Conservation (phyloP, 64 coral and sea anemone genomes). For the Pocillopora verrucosa region DNA sequence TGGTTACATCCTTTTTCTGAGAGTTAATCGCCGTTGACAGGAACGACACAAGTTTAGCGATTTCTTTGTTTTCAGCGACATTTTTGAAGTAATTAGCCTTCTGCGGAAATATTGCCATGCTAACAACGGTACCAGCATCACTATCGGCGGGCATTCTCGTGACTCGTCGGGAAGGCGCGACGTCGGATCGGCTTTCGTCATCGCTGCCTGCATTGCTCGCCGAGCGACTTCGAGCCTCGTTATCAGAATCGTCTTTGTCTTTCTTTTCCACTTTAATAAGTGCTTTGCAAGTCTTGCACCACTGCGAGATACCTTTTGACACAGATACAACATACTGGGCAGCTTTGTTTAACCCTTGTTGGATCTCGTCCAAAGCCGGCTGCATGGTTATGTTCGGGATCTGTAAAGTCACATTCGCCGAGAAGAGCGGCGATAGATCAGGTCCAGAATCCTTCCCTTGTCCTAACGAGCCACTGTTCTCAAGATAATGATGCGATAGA, state of each 20-base stretch:
- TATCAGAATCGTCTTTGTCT: slow-evolving; percentile 72
- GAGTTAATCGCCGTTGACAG: slow-evolving; percentile 94
- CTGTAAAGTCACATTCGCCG: slow-evolving; percentile 79
- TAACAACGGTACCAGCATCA: slow-evolving; percentile 78
- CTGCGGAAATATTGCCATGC: slow-evolving; percentile 54
- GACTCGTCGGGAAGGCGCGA: slow-evolving; percentile 18
- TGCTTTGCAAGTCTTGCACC: slow-evolving; percentile 91
- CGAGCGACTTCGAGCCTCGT: slow-evolving; percentile 78
- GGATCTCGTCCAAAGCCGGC: slow-evolving; percentile 94
- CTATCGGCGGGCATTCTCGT: slow-evolving; percentile 65
- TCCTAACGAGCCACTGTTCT: slow-evolving; percentile 24
- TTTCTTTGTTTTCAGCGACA: slow-evolving; percentile 96
- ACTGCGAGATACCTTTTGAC: slow-evolving; percentile 87
- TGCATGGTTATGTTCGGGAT: slow-evolving; percentile 97
- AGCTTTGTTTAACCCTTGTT: slow-evolving; percentile 90
- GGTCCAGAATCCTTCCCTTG: slow-evolving; percentile 31
- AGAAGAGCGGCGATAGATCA: slow-evolving; percentile 79
- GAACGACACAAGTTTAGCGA: slow-evolving; percentile 88
- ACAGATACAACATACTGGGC: slow-evolving; percentile 80
- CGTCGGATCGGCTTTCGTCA: slow-evolving; percentile 75
- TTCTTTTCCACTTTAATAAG: slow-evolving; percentile 86
- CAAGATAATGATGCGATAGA: slow-evolving; percentile 79
- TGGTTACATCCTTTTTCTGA: slow-evolving; percentile 96
- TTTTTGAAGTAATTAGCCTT: slow-evolving; percentile 97
- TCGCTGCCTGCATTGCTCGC: slow-evolving; percentile 90